phyloP scores from a whole-genome alignment of 2,888 invertebrate species.

The Drosophila suboccidentalis region DNA sequence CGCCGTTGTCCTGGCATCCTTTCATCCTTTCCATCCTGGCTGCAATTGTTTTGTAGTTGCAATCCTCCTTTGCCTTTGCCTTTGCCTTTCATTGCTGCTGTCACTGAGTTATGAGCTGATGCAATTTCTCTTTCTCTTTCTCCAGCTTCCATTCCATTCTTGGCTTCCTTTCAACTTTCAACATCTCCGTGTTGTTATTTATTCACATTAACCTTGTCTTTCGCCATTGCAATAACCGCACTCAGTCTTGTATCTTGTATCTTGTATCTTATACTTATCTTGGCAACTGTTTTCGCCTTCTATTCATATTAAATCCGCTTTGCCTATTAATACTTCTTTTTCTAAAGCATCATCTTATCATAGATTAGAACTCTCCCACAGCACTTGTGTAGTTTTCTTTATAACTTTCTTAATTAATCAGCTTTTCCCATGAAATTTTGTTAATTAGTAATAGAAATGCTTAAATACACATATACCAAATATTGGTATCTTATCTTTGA shows the following conservation, averaged over 20 bases:
- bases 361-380: background rate
- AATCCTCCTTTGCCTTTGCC: conserved; percentile 43
- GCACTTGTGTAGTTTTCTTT: background rate
- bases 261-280: conserved; percentile 7
- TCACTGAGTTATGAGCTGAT: conserved; percentile 69
- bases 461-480: background rate
- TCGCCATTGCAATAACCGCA: background rate
- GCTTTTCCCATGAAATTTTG: background rate
- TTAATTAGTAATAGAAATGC: background rate
- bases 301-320: conserved; percentile 2
- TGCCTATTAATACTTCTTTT: conserved; percentile 5
- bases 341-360: background rate
- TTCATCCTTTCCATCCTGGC: background rate
- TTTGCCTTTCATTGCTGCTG: conserved; percentile 51
- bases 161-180: background rate
- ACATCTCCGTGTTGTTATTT: conserved; percentile 21
- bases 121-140: conserved; percentile 47
- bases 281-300: background rate
- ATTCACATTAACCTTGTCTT: conserved; percentile 25
- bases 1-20: background rate
- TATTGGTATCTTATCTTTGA: no score
- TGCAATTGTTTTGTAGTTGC: conserved; percentile 10
- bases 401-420: conserved; percentile 7
- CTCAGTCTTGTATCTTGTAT: background rate
- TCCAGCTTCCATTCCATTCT: conserved; percentile 32